Percentiles rank a stretch among this genome's conserved stretches.
Conservation (phyloP, 2,113 vertebrate species). For the Dipodomys merriami region DNA sequence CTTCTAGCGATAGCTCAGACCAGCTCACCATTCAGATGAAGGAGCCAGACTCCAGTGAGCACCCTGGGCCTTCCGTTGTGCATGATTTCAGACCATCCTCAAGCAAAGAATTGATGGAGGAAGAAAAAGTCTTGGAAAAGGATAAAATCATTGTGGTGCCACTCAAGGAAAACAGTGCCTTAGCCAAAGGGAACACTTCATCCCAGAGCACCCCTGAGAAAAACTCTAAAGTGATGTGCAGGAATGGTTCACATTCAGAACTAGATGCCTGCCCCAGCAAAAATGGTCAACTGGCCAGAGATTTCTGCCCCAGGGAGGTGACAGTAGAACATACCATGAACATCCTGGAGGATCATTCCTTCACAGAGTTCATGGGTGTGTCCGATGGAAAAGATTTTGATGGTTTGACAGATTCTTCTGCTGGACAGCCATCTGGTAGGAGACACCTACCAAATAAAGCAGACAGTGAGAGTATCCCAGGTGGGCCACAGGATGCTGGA, state of each 20-base stretch:
- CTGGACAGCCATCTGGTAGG: conserved; percentile 49
- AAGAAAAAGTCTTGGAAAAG: conserved; percentile 81
- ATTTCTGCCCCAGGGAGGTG: conserved; percentile 80
- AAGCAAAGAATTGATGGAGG: conserved; percentile 85
- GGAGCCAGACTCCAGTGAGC: conserved; percentile 84
- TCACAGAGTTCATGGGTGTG: conserved; percentile 96
- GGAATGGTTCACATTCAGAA: conserved; percentile 73
- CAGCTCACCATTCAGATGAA: conserved; percentile 87
- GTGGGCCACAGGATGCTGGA: not conserved
- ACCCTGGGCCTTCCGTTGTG: conserved; percentile 48
- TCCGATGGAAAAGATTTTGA: conserved; percentile 91
- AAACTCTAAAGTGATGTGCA: conserved; percentile 69
- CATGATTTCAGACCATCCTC: conserved; percentile 75
- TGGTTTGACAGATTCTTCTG: conserved; percentile 79
- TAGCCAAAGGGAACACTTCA: conserved; percentile 81
- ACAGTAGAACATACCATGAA: conserved; percentile 82
- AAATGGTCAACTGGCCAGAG: conserved; percentile 51
- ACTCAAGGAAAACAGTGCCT: conserved; percentile 88
- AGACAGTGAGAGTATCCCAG: not conserved
- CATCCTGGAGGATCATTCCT: conserved; percentile 88
- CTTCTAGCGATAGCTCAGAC: conserved; percentile 94
- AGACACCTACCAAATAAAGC: conserved; percentile 49
- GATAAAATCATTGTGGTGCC: conserved; percentile 67
- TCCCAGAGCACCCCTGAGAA: conserved; percentile 69
- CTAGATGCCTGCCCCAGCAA: conserved; percentile 69